Percentiles rank a stretch among this genome's conserved stretches.
These are phyloP conservation scores for Castor canadensis DNA, from an alignment of 2,113 vertebrate species.

Conservation along the genomic window DNA sequence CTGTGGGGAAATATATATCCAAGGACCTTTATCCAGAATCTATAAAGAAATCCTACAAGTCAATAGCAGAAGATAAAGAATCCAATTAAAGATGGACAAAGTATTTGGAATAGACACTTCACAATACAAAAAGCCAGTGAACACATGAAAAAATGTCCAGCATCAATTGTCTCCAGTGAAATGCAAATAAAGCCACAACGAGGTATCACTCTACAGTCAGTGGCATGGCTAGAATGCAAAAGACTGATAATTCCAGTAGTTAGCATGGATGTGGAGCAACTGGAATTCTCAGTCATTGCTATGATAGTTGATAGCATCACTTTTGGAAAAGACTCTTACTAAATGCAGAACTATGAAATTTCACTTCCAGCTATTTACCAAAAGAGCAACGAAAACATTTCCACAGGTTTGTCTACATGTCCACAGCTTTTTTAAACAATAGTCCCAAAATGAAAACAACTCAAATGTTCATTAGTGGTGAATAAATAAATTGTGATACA, in stretches of 20 bases:
- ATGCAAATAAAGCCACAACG: background rate
- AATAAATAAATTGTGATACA: conserved; percentile 8
- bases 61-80: conserved; percentile 15
- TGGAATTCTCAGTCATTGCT: background rate
- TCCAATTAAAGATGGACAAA: background rate
- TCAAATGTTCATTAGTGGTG: background rate
- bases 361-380: background rate
- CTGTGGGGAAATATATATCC: background rate
- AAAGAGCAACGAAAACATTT: background rate
- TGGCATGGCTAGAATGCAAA: background rate
- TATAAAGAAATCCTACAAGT: background rate
- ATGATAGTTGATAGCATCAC: background rate
- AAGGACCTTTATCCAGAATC: background rate
- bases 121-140: background rate
- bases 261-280: background rate
- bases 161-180: background rate
- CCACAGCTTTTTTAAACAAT: background rate
- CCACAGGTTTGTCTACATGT: background rate
- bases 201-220: background rate
- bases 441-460: background rate
- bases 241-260: background rate
- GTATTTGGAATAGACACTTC: background rate
- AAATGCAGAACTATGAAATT: background rate
- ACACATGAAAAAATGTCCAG: background rate
- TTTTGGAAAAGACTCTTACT: background rate